Evolutionary conservation across 2,888 invertebrate genomes (phyloP), one percentile per base, ranked within the genome.

Genomic region (Ceramica pisi): DNA sequence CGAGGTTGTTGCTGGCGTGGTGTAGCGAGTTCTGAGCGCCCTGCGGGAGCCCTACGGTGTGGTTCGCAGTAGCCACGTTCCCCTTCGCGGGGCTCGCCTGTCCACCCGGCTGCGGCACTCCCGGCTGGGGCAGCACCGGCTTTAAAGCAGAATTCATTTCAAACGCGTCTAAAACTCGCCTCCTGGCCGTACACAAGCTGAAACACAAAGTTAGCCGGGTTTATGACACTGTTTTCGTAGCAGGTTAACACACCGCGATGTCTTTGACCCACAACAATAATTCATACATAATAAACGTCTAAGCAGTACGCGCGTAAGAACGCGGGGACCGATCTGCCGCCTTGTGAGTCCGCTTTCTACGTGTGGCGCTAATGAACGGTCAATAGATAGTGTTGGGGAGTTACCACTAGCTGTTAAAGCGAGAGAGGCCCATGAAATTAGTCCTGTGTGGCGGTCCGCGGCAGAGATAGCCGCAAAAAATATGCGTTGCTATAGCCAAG

Each of bases 61-160:
- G 94, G 85, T 94, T 94, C 59, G 91, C 94, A 81, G 87, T 93
- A 65, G 95, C 93, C 74, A 95, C 94, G 90, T 95, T 95, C 77
- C 90, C 94, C 88, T 95, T 95, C 56, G 95, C 94, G 80, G 95
- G 93, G 82, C 94, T 95, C 80, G 93, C 90, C 89, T 94, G 94
- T 69, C 92, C 95, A 72, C 92, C 96, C 92, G 90, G 94, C 91
- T 92, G 93, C 84, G 93, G 92, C 83, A 94, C 94, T 87, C 94
- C 95, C 90, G 95, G 92, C 90, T 96, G 94, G 83, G 96, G 93
- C 88, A 97, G 89, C 88, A 96, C 96, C 91, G 97, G 96, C 93
- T 97, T 97, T 92, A 97, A 92, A 90, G 96, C 96, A 89, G 97
- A 96, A 95, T 96, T 97, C 97, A 97, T 97, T 91, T 91, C 94